Evolutionary conservation across 2,113 vertebrate species (phyloP).

Genomic region (Leptobrachium ailaonicum): DNA sequence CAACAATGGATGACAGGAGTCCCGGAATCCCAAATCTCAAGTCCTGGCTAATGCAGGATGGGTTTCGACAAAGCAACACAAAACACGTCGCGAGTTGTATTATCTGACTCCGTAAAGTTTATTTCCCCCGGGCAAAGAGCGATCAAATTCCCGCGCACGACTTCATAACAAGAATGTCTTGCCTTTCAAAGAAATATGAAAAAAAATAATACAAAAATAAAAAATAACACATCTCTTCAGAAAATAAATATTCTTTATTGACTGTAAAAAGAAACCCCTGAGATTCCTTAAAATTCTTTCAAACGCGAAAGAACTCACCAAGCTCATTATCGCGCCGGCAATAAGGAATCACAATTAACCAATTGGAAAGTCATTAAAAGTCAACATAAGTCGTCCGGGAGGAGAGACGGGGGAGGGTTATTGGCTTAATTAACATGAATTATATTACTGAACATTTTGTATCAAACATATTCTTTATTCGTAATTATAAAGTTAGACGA

Average conservation of each 20-base stretch:
- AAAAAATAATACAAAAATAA: constrained; percentile 1
- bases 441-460: constrained; percentile 53
- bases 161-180: neutral
- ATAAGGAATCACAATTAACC: constrained; percentile 42
- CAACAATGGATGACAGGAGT: too few relatives aligned
- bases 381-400: constrained; percentile 40
- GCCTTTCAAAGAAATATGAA: constrained; percentile 20
- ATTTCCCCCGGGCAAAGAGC: neutral
- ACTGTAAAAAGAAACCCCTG: constrained; percentile 37
- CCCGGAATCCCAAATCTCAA: too few relatives aligned
- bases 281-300: constrained; percentile 40
- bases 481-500: too few relatives aligned
- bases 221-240: neutral
- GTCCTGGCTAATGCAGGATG: too few relatives aligned
- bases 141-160: constrained; percentile 11
- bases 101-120: neutral
- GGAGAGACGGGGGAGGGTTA: neutral
- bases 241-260: constrained; percentile 31
- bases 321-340: constrained; percentile 40
- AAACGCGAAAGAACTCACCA: neutral
- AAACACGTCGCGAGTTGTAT: too few relatives aligned
- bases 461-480: neutral
- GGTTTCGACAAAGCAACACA: too few relatives aligned
- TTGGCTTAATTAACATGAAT: constrained; percentile 51
- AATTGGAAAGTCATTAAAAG: constrained; percentile 44